These are phyloP conservation scores for Prionace glauca DNA, from an alignment of 2,797 vertebrate species.

Conservation along the genomic window DNA sequence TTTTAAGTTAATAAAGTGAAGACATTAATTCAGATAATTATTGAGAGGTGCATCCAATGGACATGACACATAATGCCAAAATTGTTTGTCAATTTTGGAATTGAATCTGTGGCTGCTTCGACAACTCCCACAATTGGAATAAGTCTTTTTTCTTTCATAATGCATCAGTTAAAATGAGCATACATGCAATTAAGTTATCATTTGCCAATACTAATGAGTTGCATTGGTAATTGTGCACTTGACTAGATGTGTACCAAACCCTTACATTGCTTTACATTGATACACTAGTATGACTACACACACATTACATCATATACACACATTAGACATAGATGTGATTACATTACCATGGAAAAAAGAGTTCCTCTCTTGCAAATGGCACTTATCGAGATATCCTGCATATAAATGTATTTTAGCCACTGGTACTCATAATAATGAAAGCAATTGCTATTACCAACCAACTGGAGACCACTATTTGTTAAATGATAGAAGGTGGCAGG, in stretches of 20 bases:
- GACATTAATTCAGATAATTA: background rate
- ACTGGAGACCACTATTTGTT: background rate
- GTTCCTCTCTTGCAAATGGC: background rate
- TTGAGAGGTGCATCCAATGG: background rate
- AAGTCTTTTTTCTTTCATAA: background rate
- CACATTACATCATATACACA: background rate
- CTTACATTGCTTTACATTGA: background rate
- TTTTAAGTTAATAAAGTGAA: background rate
- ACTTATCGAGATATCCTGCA: background rate
- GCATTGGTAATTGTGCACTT: background rate
- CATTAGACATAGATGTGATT: background rate
- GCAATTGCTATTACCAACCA: too few species aligned
- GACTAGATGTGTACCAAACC: background rate
- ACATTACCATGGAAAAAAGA: background rate
- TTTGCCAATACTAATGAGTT: background rate
- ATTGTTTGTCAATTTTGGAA: background rate
- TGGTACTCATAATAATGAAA: background rate
- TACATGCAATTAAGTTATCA: background rate
- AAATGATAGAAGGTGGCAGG: background rate
- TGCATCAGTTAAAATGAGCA: background rate
- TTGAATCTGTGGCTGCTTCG: background rate
- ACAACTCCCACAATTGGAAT: background rate
- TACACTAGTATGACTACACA: background rate
- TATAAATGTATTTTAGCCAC: background rate
- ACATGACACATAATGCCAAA: background rate